A percentile compares a stretch with the other conserved stretches of the same genome.
Conservation (phyloP, 2,888 invertebrate genomes). For the Acleris cristana region DNA sequence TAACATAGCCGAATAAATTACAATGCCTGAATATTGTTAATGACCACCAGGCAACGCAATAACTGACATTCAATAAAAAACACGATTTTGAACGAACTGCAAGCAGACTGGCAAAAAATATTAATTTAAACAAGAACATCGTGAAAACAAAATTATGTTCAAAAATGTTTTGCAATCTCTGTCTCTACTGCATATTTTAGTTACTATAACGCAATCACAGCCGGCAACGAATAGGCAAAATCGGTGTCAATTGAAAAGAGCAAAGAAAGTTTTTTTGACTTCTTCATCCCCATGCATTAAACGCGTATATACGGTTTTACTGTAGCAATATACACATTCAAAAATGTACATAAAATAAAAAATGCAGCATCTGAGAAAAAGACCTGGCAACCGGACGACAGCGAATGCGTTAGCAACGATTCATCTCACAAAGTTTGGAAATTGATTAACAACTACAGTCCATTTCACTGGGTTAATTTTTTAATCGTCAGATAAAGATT, state of each 20-base stretch:
- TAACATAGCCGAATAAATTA: constrained; percentile 19
- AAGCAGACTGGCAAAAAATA: constrained; percentile 13
- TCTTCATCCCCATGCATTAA: too few relatives aligned
- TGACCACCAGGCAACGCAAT: neutral
- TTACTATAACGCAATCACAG: too few relatives aligned
- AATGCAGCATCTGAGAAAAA: too few relatives aligned
- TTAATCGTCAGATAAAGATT: too few relatives aligned
- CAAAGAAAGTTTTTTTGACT: too few relatives aligned
- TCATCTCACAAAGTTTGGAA: neutral
- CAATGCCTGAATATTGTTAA: neutral
- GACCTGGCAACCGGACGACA: too few relatives aligned
- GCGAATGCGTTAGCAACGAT: neutral
- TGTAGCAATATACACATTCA: too few relatives aligned
- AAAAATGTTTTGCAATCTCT: neutral
- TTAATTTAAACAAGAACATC: constrained; percentile 1
- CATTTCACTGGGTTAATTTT: neutral
- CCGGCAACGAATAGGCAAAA: too few relatives aligned
- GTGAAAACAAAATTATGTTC: neutral
- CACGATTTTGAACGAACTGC: constrained; percentile 3
- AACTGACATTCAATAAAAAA: constrained; percentile 9
- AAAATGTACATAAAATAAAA: too few relatives aligned
- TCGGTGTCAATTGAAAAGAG: too few relatives aligned
- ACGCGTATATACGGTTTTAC: too few relatives aligned
- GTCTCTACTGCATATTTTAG: too few relatives aligned
- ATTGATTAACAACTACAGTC: neutral